Base-by-base conservation (phyloP, 2,888 invertebrate genomes). In the Eudiplozoon nipponicum region DNA sequence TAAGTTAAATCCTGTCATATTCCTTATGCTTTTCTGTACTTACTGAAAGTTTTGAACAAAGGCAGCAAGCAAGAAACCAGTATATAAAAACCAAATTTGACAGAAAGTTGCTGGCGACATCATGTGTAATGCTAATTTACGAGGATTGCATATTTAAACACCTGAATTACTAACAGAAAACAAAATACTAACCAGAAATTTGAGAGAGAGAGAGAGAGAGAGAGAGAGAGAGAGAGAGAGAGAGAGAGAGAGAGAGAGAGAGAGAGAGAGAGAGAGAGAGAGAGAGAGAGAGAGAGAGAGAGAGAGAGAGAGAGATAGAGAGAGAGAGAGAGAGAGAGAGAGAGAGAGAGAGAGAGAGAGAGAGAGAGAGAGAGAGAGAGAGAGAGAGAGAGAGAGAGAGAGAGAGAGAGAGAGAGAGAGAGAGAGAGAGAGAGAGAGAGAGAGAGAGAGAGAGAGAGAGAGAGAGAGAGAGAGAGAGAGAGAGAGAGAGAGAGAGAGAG, bases 401-500 rank as follows among this genome's bases (percentile, higher is more conserved):
- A 15, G 23, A 33, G 42, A 42, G 34, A 29, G 42, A 4, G 42
- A 42, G 5, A 42, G 40, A 18, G 28, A 44, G 41, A 29, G 33
- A 22, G 43, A 28, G 41, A 44, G 43, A 21, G 42, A 44, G 4
- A 42, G 29, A 20, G 42, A 44, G 22, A 42, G 42, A 4, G 42
- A 43, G 42, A 44, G 31, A 22, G 42, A 42, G 36, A 42, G 42
- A 7, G 41, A 42, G 41, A 44, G 28, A 15, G 34, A 29, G 42
- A 13, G 42, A 35, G 3, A 23, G 34, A 7, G 42, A 29, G 34
- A 13, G 3, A 15, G 26, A 22, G 17, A 23, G 42, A 5, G 13
- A 7, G 42, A 3, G 41, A 39, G 39, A 22, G 39, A 20, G 29
- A 41, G 22, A 20, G 41, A 19, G 15, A 39, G 39, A 26, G 23